A percentile compares a stretch with the other conserved stretches of the same genome.
These are phyloP conservation scores for Pecten maximus DNA, from an alignment of 2,888 invertebrate species.

Conservation along the genomic window DNA sequence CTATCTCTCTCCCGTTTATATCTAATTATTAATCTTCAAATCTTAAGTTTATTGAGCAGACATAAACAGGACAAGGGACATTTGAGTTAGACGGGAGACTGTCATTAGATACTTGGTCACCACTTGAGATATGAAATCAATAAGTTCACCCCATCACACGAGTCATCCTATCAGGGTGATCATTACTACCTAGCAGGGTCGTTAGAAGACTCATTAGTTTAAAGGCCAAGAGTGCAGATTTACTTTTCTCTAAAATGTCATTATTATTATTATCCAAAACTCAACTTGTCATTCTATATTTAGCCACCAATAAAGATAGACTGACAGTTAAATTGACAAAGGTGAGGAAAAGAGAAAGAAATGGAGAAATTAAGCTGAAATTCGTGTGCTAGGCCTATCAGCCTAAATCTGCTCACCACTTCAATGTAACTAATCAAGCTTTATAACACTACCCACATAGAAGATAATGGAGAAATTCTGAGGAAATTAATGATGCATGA, in stretches of 20 bases:
- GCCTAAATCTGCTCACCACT: not conserved
- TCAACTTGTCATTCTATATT: not conserved
- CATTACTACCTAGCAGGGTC: not conserved
- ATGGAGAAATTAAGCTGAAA: not conserved
- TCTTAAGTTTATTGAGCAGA: too few species aligned
- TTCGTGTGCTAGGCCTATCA: not conserved
- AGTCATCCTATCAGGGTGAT: not conserved
- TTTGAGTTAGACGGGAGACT: not conserved
- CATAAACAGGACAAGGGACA: not conserved
- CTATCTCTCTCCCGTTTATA: too few species aligned
- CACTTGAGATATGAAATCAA: not conserved
- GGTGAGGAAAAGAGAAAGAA: not conserved
- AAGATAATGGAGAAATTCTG: not conserved
- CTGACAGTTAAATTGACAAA: not conserved
- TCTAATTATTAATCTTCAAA: too few species aligned
- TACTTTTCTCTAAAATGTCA: not conserved
- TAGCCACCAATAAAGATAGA: not conserved
- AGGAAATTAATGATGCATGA: conserved; percentile 23
- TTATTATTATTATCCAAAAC: not conserved
- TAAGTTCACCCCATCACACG: not conserved
- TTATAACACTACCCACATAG: not conserved
- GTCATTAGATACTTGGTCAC: not conserved
- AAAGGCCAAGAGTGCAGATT: not conserved
- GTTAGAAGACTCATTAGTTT: not conserved
- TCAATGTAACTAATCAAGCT: not conserved